phyloP scores from a whole-genome alignment of 2,797 vertebrate species.

The Lagorchestes hirsutus region DNA sequence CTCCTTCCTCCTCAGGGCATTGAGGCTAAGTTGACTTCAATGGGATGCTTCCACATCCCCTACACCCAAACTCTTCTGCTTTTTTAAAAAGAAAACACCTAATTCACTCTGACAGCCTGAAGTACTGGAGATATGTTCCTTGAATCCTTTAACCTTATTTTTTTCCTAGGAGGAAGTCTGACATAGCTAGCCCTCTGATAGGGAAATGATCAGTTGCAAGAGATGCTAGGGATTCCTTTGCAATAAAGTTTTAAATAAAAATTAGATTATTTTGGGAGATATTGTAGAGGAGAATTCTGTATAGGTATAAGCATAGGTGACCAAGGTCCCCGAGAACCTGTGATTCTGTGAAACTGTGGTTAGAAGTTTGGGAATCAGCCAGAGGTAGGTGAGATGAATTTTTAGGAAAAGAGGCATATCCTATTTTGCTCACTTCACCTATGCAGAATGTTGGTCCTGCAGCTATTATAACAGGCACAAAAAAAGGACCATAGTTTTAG shows the following conservation, averaged over 20 bases:
- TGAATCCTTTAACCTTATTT: neutral
- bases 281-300: neutral
- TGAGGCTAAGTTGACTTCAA: neutral
- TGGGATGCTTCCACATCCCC: neutral
- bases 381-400: neutral
- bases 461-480: neutral
- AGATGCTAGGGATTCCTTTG: neutral
- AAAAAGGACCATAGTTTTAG: neutral
- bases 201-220: neutral
- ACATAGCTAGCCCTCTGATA: neutral
- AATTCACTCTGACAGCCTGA: neutral
- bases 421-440: neutral
- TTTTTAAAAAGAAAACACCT: neutral
- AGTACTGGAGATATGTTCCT: neutral
- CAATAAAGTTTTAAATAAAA: neutral
- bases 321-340: neutral
- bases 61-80: neutral
- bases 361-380: neutral
- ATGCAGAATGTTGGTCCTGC: neutral
- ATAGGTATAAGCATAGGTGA: neutral
- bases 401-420: neutral
- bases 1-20: neutral
- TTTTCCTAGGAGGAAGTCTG: neutral
- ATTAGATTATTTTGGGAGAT: neutral
- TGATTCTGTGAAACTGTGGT: neutral